A percentile compares a stretch with the other conserved stretches of the same genome.
Conservation (phyloP, 2,797 vertebrate species). For the Orientallactaga sibirica region DNA sequence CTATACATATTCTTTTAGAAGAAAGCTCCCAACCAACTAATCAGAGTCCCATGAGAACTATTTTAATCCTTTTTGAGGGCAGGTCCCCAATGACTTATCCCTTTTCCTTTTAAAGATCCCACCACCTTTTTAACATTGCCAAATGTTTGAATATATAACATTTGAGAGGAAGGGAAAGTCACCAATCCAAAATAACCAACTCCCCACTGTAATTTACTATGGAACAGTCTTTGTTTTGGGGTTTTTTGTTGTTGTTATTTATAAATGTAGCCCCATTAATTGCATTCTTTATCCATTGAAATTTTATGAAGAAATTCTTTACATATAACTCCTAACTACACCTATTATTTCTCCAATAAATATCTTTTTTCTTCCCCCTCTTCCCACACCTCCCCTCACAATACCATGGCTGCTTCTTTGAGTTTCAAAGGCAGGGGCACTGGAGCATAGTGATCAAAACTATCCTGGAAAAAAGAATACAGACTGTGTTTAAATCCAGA, state of each 20-base stretch:
- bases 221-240: neutral
- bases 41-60: neutral
- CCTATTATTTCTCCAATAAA: neutral
- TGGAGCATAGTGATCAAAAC: neutral
- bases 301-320: neutral
- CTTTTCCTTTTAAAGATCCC: neutral
- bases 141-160: too few species aligned
- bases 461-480: neutral
- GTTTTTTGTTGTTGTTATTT: neutral
- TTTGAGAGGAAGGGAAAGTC: neutral
- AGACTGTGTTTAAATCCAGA: neutral
- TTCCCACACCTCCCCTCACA: neutral
- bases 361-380: neutral
- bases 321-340: neutral
- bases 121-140: neutral
- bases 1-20: neutral
- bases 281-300: neutral
- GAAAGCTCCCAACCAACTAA: neutral
- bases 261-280: neutral
- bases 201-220: neutral
- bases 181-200: neutral
- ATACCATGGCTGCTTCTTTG: neutral
- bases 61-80: neutral
- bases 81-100: neutral
- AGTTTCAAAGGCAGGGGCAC: neutral